Conservation (phyloP, 2,797 vertebrate genomes). For the Chelon labrosus region DNA sequence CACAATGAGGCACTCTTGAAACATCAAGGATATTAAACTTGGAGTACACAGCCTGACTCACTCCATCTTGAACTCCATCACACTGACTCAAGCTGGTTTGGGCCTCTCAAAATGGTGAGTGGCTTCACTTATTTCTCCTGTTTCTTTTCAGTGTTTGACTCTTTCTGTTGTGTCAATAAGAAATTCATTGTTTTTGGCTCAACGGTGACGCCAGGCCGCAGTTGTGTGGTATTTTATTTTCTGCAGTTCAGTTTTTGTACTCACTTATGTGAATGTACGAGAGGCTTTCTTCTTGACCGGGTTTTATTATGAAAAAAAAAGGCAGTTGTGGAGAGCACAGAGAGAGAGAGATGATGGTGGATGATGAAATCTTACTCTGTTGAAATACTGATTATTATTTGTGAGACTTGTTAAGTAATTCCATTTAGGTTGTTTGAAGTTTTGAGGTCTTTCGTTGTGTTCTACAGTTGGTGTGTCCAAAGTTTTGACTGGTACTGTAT, state of each 20-base stretch:
- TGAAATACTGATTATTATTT: constrained; percentile 11
- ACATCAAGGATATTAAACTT: constrained; percentile 49
- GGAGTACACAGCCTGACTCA: constrained; percentile 38
- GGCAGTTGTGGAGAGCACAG: constrained; percentile 38
- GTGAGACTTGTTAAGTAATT: not conserved
- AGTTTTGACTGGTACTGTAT: not conserved
- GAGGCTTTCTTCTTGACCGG: constrained; percentile 56
- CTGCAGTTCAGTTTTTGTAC: constrained; percentile 55
- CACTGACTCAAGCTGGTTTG: constrained; percentile 33
- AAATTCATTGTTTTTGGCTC: constrained; percentile 57
- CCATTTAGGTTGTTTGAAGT: not conserved
- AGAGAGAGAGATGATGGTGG: constrained; percentile 46
- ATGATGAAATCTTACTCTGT: constrained; percentile 15
- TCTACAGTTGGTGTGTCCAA: not conserved
- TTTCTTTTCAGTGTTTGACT: constrained; percentile 38
- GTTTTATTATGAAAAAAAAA: constrained; percentile 55
- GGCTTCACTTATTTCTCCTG: constrained; percentile 44
- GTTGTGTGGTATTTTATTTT: constrained; percentile 53
- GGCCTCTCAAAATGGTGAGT: constrained; percentile 71
- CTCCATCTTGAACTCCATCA: constrained; percentile 30
- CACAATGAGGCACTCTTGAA: constrained; percentile 32
- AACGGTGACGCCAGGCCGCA: constrained; percentile 20
- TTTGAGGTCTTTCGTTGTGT: not conserved
- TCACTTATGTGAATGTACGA: constrained; percentile 56
- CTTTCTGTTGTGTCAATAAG: constrained; percentile 32